Evolutionary conservation across 2,888 invertebrate genomes (phyloP), one percentile per base, ranked within the genome.

Genomic region (Pheosia gnoma): DNA sequence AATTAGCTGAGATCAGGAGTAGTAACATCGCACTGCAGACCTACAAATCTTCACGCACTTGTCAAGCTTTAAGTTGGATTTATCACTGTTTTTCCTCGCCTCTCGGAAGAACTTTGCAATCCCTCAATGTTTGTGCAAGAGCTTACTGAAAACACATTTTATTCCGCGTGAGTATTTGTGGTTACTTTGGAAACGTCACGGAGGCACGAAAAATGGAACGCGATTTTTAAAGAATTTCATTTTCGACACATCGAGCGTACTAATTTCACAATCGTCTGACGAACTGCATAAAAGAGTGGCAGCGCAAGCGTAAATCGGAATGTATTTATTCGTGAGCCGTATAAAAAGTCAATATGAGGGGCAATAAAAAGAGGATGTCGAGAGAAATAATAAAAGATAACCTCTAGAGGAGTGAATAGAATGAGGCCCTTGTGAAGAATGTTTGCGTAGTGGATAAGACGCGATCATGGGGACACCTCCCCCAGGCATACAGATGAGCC

Each of bases 291-390:
- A 88, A 85, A 85, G 85, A 84, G 77, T 82, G 89, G 82, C 81
- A 83, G 82, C 81, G 84, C 84, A 80, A 80, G 88, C 87, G 84
- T 86, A 89, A 93, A 93, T 93, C 93, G 92, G 91, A 93, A 93
- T 93, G 93, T 92, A 93, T 93, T 93, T 93, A 93, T 93, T 92
- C 93, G 80, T 80, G 82, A 79, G 83, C 85, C 84, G 91, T 87
- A 92, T 91, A 93, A 93, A 93, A 93, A 93, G 92, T 90, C 93
- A 93, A 93, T 93, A 93, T 92, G 90, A 87, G 86, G 85, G 90
- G 92, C 91, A 90, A 90, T 90, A 90, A 90, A 89, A 90, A 84
- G 88, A 84, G 89, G 87, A 89, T 88, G 87, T 85, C 78, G 88
- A 79, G 86, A 87, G 89, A 90, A 90, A 90, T 90, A 90, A 92